Evolutionary conservation across 2,888 invertebrate genomes (phyloP), one percentile per base, ranked within the genome.

Genomic region (Drosophila kanekoi): DNA sequence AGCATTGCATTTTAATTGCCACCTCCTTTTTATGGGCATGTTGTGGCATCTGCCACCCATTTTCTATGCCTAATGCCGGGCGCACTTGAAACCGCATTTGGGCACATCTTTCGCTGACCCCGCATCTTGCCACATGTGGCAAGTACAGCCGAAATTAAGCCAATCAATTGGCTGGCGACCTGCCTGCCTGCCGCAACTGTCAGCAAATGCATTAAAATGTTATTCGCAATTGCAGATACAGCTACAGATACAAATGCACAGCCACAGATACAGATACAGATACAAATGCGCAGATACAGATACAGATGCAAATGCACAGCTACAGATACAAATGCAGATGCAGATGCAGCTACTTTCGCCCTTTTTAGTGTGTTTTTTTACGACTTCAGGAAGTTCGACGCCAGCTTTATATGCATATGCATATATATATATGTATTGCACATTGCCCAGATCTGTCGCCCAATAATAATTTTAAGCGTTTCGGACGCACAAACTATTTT

Each of bases 361-460:
- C 18, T 65, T 60, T 61, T 65, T 53, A 62, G n/a, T 51, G 51
- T n/a, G 20, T 51, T 40, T 89, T 40, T 89, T 84, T 81, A 84
- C 72, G 83, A 72, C 59, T 84, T 89, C 69, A 84, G 83, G 83
- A 84, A 75, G 83, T 87, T 68, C 20, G 85, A 64, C 75, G 77
- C 73, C 87, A 71, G 57, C 54, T 33, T 49, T 38, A 38, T 40
- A 28, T 20, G n/a, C 20, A 2, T 14, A 38, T 4, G 0, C n/a
- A n/a, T n/a, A n/a, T n/a, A 38, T 2, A 49, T n/a, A 37, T 20
- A 14, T 37, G 37, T 14, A 23, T 37, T 10, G 49, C 23, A 9
- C 28, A 44, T 16, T 16, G 13, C 33, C 9, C 28, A 20, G 32
- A 67, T 48, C 45, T 18, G 28, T 11, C 9, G 18, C 41, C 16